phyloP scores from a whole-genome alignment of 2,797 vertebrate species.

The Smutsia gigantea region DNA sequence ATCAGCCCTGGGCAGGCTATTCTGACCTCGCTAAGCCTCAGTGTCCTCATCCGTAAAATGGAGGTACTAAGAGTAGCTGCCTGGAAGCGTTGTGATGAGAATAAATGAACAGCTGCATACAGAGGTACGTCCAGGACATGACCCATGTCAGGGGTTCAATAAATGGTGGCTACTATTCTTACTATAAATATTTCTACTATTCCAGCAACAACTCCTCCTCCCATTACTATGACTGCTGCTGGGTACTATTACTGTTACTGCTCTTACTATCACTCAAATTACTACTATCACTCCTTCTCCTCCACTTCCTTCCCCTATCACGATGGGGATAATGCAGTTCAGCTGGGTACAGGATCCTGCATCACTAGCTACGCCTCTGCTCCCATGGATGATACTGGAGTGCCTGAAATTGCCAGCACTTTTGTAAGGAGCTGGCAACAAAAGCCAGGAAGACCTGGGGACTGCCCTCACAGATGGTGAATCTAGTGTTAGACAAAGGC shows the following conservation, averaged over 20 bases:
- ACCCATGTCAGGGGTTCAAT: neutral
- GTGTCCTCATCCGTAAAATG: neutral
- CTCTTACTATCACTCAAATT: neutral
- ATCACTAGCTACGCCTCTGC: conserved; percentile 19
- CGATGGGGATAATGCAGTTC: neutral
- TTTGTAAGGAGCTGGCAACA: neutral
- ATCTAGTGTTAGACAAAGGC: neutral
- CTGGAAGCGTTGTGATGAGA: neutral
- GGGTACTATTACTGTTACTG: neutral
- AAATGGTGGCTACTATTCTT: no score
- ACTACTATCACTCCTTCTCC: neutral
- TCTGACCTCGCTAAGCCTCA: neutral
- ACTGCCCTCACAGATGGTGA: neutral
- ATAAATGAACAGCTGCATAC: neutral
- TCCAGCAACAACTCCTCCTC: neutral
- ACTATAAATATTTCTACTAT: neutral
- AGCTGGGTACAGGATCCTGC: neutral
- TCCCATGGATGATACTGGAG: neutral
- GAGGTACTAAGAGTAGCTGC: neutral
- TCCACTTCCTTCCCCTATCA: neutral
- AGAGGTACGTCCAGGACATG: no score
- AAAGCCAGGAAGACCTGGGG: neutral
- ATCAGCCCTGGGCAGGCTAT: neutral
- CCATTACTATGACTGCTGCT: no score
- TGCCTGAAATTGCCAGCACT: neutral